These are phyloP conservation scores for Muntiacus reevesi DNA, from an alignment of 2,113 vertebrate genomes.

Conservation along the genomic window DNA sequence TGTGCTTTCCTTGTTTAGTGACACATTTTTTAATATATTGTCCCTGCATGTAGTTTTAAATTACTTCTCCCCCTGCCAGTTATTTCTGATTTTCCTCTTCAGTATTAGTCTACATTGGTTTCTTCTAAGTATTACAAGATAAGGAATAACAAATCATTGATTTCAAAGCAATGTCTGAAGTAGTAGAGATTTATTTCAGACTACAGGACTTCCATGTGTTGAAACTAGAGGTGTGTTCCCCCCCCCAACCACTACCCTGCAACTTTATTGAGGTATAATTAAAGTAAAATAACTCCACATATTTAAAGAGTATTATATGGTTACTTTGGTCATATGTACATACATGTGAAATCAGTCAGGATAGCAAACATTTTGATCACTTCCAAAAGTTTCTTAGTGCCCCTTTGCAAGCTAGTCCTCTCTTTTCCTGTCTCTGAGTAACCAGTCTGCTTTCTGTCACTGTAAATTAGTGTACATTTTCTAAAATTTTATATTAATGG, in stretches of 20 bases:
- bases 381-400: neutral
- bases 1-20: neutral
- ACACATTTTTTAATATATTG: neutral
- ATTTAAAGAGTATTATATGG: neutral
- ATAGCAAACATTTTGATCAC: neutral
- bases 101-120: neutral
- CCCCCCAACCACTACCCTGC: neutral
- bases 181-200: neutral
- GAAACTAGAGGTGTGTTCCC: neutral
- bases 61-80: too few species aligned
- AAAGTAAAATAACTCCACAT: neutral
- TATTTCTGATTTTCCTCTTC: neutral
- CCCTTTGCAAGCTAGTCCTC: neutral
- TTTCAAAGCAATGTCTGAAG: neutral
- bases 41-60: neutral
- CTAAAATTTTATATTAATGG: neutral
- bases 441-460: neutral
- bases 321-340: neutral
- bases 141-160: neutral
- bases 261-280: neutral
- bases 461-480: neutral
- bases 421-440: neutral
- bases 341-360: neutral
- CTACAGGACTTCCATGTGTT: neutral
- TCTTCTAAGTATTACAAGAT: neutral